These are phyloP conservation scores for Plemyria rubiginata DNA, from an alignment of 2,888 invertebrate genomes.

Conservation along the genomic window DNA sequence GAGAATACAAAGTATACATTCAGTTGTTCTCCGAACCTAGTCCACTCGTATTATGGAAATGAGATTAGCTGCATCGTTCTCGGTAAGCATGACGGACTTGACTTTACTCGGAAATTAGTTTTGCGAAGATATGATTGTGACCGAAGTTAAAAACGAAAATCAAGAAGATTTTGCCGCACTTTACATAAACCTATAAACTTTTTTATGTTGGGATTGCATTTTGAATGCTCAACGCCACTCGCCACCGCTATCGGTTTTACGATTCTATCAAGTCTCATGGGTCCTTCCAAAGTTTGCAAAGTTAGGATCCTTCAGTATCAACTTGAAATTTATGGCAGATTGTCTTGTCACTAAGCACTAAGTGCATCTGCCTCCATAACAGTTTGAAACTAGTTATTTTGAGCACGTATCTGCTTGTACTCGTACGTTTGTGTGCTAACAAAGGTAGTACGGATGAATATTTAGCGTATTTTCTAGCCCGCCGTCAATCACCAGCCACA, in stretches of 20 bases:
- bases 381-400: slow-evolving; percentile 31
- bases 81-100: slow-evolving; percentile 19
- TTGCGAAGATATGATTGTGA: slow-evolving; percentile 27
- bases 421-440: background rate
- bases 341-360: slow-evolving; percentile 28
- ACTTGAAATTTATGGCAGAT: slow-evolving; percentile 28
- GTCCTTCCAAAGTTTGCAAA: slow-evolving; percentile 22
- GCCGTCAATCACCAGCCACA: slow-evolving; percentile 63
- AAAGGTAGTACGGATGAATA: slow-evolving; percentile 61
- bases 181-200: slow-evolving; percentile 27
- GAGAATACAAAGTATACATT: slow-evolving; percentile 22
- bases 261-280: slow-evolving; percentile 23
- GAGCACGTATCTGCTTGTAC: slow-evolving; percentile 17
- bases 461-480: slow-evolving; percentile 66
- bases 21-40: slow-evolving; percentile 32
- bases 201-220: slow-evolving; percentile 22
- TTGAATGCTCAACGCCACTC: slow-evolving; percentile 14
- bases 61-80: slow-evolving; percentile 28
- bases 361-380: slow-evolving; percentile 34
- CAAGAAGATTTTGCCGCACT: slow-evolving; percentile 18
- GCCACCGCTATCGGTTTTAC: slow-evolving; percentile 18
- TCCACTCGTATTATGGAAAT: slow-evolving; percentile 40
- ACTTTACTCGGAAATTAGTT: slow-evolving; percentile 36
- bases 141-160: slow-evolving; percentile 22
- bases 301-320: slow-evolving; percentile 28